phyloP scores from a whole-genome alignment of 2,888 invertebrate species.

The Piscicola geometra region DNA sequence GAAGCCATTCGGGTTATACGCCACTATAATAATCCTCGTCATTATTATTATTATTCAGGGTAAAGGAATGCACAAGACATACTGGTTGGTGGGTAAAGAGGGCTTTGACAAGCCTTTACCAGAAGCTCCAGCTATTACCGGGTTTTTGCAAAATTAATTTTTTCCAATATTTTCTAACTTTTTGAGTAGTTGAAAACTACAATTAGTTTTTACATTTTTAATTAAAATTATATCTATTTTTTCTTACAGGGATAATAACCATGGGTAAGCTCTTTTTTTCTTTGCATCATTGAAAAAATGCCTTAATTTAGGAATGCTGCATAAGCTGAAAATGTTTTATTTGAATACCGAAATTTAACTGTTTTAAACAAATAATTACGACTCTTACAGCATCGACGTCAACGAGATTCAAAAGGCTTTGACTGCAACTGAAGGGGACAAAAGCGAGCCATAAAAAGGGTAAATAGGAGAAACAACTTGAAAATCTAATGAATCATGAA shows the following conservation, averaged over 20 bases:
- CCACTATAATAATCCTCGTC: not conserved
- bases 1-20: too few relatives aligned
- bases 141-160: conserved; percentile 38
- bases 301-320: too few relatives aligned
- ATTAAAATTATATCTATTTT: conserved; percentile 11
- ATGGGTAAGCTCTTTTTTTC: conserved; percentile 37
- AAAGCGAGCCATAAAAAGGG: too few relatives aligned
- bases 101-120: conserved; percentile 52
- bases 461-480: too few relatives aligned
- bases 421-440: too few relatives aligned
- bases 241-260: conserved; percentile 39
- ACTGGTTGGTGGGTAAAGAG: conserved; percentile 54
- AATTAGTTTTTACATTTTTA: not conserved
- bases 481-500: too few relatives aligned
- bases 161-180: not conserved
- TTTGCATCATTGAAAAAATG: too few relatives aligned
- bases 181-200: not conserved
- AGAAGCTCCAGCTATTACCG: conserved; percentile 40
- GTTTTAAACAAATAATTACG: too few relatives aligned
- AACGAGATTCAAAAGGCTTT: too few relatives aligned
- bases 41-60: conserved; percentile 47
- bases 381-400: too few relatives aligned
- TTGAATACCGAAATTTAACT: too few relatives aligned
- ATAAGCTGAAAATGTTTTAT: too few relatives aligned
- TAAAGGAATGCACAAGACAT: conserved; percentile 52